phyloP scores from a whole-genome alignment of 1,140 invertebrate genomes.

The Trachymyrmex septentrionalis region DNA sequence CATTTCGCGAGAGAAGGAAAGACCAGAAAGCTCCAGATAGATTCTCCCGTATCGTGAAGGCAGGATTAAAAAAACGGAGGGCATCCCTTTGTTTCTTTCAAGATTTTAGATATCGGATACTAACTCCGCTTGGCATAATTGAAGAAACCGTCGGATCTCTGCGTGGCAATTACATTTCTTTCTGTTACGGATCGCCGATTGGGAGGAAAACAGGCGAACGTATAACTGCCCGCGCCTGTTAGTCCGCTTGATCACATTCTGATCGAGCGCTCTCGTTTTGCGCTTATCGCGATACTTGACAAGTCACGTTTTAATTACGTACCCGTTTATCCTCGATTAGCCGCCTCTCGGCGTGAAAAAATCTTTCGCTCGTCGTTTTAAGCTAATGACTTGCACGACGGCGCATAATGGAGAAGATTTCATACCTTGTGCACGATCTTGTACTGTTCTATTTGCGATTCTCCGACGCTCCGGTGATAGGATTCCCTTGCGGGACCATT shows the following conservation, averaged over 20 bases:
- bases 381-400: conserved; percentile 52
- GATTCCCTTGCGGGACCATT: conserved; percentile 35
- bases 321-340: conserved; percentile 56
- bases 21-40: too few species aligned
- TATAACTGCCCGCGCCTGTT: conserved; percentile 23
- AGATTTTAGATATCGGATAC: neutral
- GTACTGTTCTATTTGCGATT: conserved; percentile 54
- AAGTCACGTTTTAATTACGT: conserved; percentile 62
- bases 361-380: conserved; percentile 49
- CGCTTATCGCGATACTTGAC: conserved; percentile 59
- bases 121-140: neutral
- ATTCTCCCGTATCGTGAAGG: neutral
- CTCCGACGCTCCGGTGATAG: conserved; percentile 25
- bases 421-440: conserved; percentile 26
- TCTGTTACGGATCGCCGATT: neutral
- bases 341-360: conserved; percentile 54
- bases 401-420: conserved; percentile 36
- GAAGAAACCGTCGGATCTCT: conserved; percentile 1
- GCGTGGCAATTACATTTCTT: neutral
- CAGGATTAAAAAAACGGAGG: neutral
- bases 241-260: conserved; percentile 20
- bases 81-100: neutral
- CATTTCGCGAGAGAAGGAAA: neutral
- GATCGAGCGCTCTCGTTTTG: conserved; percentile 36
- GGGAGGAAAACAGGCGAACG: neutral